Evolutionary conservation across 2,888 invertebrate genomes (phyloP).

Genomic region (Tachystola acroxantha): DNA sequence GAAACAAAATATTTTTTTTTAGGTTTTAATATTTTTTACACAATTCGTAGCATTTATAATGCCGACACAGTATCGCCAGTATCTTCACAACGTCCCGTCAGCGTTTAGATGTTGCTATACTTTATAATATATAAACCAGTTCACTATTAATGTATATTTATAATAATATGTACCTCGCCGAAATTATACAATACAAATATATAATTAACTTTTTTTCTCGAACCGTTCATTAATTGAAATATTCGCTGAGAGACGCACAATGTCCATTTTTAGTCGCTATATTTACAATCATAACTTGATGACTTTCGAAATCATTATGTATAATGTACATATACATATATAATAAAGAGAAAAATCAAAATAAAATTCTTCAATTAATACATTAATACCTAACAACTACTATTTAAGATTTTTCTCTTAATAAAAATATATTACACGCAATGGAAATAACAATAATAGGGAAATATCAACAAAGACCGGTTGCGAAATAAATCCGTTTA

Average conservation of each 20-base stretch:
- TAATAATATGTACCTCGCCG: slow-evolving; percentile 47
- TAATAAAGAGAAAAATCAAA: slow-evolving; percentile 75
- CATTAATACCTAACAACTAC: slow-evolving; percentile 75
- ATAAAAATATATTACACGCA: slow-evolving; percentile 75
- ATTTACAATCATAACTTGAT: slow-evolving; percentile 72
- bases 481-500: slow-evolving; percentile 35
- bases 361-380: slow-evolving; percentile 76
- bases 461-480: slow-evolving; percentile 60
- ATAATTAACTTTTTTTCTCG: slow-evolving; percentile 48
- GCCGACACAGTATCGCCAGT: slow-evolving; percentile 65
- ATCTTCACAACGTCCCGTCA: slow-evolving; percentile 48
- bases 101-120: slow-evolving; percentile 38
- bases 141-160: slow-evolving; percentile 42
- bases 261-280: slow-evolving; percentile 59
- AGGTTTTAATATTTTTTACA: slow-evolving; percentile 79
- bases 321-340: slow-evolving; percentile 73
- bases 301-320: slow-evolving; percentile 68
- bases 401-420: slow-evolving; percentile 75
- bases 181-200: slow-evolving; percentile 72
- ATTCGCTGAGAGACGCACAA: slow-evolving; percentile 58
- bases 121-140: slow-evolving; percentile 55
- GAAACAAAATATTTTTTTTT: slow-evolving; percentile 66
- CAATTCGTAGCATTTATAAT: slow-evolving; percentile 80
- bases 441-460: slow-evolving; percentile 56
- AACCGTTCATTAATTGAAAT: slow-evolving; percentile 35